Evolutionary conservation across 2,113 vertebrate species (phyloP), one percentile per base, ranked within the genome.

Genomic region (Chionomys nivalis): DNA sequence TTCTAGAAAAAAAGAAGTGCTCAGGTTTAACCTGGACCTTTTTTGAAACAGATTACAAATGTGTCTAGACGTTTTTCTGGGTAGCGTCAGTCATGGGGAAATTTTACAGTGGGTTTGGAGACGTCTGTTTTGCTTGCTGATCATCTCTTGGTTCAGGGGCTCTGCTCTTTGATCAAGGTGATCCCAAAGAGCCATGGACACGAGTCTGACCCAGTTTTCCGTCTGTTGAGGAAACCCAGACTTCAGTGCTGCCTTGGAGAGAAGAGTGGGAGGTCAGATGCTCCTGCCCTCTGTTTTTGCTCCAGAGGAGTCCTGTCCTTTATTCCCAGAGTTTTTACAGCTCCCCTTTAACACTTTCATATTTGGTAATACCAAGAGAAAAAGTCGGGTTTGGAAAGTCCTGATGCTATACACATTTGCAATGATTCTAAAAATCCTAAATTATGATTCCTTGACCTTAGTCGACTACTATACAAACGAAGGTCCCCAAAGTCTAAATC

Each of bases 1-100:
- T 87, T 94, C 26, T 76, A 87, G 70, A 75, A 93, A 89, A 89
- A 87, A 81, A 52, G 36, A 85, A 52, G 36, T 47, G 86, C 5
- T 87, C 26, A 24, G 26, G 26, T 68, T 39, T 72, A 94, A 90
- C 73, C 11, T 77, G 86, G 17, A 93, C 31, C 9, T 81, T 93
- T 89, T 19, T 77, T 68, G n/a, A 81, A 72, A 31, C 90, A 21
- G 7, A 58, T 23, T 19, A 77, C 11, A 21, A 77, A 68, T 44
- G 4, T 72, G 31, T 5, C 11, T 61, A 89, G 36, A 79, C 23
- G 44, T n/a, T 88, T 95, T 95, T 78, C 39, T 89, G 9, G 9
- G 28, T 81, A 21, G 75, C 21, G 52, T 36, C 77, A 31, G 28
- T 1, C 28, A 55, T 65, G 7, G 33, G 36, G 89, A 89, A 87